Base-by-base conservation (phyloP, 2,797 vertebrate genomes). In the Enteromius paludinosus region DNA sequence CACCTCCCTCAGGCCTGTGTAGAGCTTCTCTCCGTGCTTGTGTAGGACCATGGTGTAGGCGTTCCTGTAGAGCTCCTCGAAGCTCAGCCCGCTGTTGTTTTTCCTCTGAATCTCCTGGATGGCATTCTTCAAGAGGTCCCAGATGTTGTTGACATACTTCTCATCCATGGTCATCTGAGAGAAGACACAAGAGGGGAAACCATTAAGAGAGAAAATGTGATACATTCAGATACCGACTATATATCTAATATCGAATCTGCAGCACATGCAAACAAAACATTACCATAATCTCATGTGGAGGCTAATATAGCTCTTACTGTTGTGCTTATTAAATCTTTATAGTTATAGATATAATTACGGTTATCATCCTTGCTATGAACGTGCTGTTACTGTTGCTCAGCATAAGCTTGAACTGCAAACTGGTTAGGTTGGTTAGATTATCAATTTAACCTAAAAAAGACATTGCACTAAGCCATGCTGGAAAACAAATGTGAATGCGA, bases 71-170 rank as follows among this genome's bases (percentile, higher is more conserved):
- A 99, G 95, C 92, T 99, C 98, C 94, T 99, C 98, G 86, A 99
- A 99, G 92, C 98, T 99, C 92, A 99, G 95, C 71, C 97, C 98
- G 3, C 98, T 99, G 93, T 99, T 99, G 94, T 99, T 99, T 93
- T 99, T 99, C 90, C 97, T 95, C 95, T 99, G 98, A 89, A 99
- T 99, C 94, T 99, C 98, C 93, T 99, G 98, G 90, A 99, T 99
- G 91, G 98, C 98, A 69, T 99, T 99, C 93, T 99, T 99, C 83
- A 99, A 92, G 86, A 99, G 97, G 94, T 99, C 97, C 98, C 98
- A 99, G 93, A 99, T 99, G 92, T 97, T 99, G 92, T 99, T 99
- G 89, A 99, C 98, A 73, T 99, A 99, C 93, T 99, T 99, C 91
- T 99, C 98, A 92, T 99, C 98, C 98, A 98, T 99, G 83, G 97